phyloP scores from a whole-genome alignment of 2,888 invertebrate species.

The Psococerastis gibbosa region DNA sequence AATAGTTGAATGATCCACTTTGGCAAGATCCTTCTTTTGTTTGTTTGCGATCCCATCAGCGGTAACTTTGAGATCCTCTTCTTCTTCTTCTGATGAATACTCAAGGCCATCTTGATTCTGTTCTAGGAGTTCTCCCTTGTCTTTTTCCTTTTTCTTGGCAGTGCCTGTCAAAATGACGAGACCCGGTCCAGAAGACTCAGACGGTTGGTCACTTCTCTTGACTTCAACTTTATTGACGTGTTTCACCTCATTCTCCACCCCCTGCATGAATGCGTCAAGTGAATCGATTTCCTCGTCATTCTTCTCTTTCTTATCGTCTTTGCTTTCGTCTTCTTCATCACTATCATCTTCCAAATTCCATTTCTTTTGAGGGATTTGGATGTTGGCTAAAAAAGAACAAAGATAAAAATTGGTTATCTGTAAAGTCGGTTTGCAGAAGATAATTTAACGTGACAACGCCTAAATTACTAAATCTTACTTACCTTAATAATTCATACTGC shows the following conservation, averaged over 20 bases:
- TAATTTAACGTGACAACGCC: no score
- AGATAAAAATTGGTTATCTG: no score
- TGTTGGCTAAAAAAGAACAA: conserved; percentile 30
- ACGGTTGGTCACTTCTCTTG: conserved; percentile 30
- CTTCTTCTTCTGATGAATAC: conserved; percentile 94
- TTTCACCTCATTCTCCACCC: conserved; percentile 58
- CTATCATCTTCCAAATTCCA: conserved; percentile 96
- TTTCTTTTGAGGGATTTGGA: conserved; percentile 49
- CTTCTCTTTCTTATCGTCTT: conserved; percentile 20
- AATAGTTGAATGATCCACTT: conserved; percentile 76
- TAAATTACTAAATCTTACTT: no score
- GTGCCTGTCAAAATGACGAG: conserved; percentile 69
- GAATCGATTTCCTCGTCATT: conserved; percentile 79
- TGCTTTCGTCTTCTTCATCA: conserved; percentile 49
- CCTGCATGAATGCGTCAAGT: conserved; percentile 91
- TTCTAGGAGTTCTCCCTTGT: conserved; percentile 96
- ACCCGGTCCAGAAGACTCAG: conserved; percentile 27
- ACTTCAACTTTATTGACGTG: conserved; percentile 57
- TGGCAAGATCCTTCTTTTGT: conserved; percentile 77
- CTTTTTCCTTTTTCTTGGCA: conserved; percentile 54
- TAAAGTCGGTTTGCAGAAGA: no score
- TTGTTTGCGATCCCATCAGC: conserved; percentile 78
- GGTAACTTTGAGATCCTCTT: conserved; percentile 81
- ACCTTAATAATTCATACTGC: no score
- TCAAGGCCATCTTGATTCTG: conserved; percentile 94